Evolutionary conservation across 2,888 invertebrate genomes (phyloP).

Genomic region (Cynaeus angustus): DNA sequence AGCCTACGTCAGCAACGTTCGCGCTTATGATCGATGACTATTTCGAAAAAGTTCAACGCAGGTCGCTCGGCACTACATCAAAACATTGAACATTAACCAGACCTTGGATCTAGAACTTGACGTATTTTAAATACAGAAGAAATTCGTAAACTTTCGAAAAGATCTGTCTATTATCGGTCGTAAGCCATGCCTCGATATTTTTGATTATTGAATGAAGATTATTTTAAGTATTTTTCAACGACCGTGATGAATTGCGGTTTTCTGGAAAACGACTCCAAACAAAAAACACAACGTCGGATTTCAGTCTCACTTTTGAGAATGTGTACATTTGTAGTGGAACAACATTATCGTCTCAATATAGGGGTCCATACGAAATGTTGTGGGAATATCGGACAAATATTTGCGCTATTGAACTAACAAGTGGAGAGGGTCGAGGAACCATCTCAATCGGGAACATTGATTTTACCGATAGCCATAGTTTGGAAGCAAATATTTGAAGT

Average conservation of each 20-base stretch:
- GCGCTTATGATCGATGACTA: conserved; percentile 23
- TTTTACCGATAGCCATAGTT: too few species aligned
- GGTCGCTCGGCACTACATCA: conserved; percentile 11
- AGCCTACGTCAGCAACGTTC: conserved; percentile 4
- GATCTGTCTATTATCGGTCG: conserved; percentile 7
- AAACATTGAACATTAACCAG: conserved; percentile 18
- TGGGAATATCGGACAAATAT: too few species aligned
- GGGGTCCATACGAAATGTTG: too few species aligned
- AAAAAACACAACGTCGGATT: neutral
- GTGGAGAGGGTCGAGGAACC: too few species aligned
- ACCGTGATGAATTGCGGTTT: conserved; percentile 13
- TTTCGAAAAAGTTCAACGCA: conserved; percentile 8
- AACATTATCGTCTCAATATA: too few species aligned
- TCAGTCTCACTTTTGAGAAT: neutral
- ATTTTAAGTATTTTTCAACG: neutral
- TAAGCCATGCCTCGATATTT: conserved; percentile 20
- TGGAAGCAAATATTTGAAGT: too few species aligned
- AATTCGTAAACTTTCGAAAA: conserved; percentile 29
- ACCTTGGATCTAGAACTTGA: conserved; percentile 9
- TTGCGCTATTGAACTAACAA: too few species aligned
- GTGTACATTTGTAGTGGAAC: too few species aligned
- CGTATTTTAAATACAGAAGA: conserved; percentile 12
- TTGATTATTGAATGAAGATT: conserved; percentile 23
- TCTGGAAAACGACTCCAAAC: neutral
- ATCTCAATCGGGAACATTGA: too few species aligned